These are phyloP conservation scores for Sympetrum striolatum DNA, from an alignment of 2,888 invertebrate species.

Conservation along the genomic window DNA sequence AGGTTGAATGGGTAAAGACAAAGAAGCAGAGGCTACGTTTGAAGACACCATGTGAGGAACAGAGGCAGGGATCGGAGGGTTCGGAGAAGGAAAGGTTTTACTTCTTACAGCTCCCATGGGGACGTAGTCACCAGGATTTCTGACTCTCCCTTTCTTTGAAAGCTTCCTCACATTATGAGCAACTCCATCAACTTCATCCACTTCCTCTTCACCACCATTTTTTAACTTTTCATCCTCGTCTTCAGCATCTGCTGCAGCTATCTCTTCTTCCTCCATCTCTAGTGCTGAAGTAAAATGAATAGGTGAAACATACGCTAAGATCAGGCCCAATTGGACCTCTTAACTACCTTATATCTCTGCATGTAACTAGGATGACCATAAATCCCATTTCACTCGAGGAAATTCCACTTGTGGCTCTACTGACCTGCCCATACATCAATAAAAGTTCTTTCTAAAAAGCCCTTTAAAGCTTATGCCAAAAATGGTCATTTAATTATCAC, in stretches of 20 bases:
- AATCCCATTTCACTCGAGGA: no score
- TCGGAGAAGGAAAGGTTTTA: background rate
- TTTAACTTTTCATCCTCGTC: background rate
- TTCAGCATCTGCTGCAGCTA: background rate
- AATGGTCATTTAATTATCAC: no score
- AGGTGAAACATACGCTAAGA: no score
- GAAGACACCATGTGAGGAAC: background rate
- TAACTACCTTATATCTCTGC: no score
- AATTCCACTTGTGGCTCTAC: no score
- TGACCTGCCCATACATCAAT: no score
- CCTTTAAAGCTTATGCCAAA: no score
- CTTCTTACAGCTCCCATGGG: background rate
- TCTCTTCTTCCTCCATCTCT: slow-evolving; percentile 18
- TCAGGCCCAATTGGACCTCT: no score
- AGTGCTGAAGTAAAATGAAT: background rate
- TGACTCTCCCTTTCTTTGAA: background rate
- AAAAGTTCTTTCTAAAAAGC: no score
- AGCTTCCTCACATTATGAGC: background rate
- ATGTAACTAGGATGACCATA: no score
- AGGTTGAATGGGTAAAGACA: slow-evolving; percentile 46
- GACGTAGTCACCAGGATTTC: background rate
- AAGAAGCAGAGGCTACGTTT: slow-evolving; percentile 9
- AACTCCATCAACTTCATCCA: background rate
- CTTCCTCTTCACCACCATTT: background rate
- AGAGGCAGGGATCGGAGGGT: background rate